Conservation (phyloP, 2,797 vertebrate species). For the Sebastolobus altivelis region DNA sequence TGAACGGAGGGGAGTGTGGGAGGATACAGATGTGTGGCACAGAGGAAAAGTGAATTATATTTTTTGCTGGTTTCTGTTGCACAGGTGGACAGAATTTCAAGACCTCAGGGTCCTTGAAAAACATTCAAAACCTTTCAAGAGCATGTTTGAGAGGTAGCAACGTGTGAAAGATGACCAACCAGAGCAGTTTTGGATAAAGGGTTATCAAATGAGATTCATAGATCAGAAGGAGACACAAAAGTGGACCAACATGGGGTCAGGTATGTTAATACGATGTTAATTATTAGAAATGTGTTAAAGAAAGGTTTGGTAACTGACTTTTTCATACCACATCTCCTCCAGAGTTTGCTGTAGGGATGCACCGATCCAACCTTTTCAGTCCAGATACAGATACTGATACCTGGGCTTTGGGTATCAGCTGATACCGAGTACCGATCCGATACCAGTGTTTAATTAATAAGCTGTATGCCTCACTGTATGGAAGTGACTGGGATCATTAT, state of each 20-base stretch:
- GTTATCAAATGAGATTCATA: background rate
- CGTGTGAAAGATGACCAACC: background rate
- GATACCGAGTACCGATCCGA: rapidly evolving
- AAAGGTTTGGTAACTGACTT: background rate
- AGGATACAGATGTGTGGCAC: constrained; percentile 46
- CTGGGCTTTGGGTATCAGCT: rapidly evolving
- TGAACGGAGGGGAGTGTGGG: constrained; percentile 37
- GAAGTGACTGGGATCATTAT: no score
- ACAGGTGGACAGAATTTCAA: constrained; percentile 32
- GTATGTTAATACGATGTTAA: background rate
- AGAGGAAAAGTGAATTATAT: constrained; percentile 16
- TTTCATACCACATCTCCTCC: background rate
- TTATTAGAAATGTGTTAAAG: background rate
- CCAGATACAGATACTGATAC: no score
- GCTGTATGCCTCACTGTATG: no score
- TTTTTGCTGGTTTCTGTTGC: constrained; percentile 38
- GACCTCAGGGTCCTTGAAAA: constrained; percentile 6
- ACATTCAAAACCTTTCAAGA: background rate
- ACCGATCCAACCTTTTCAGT: rapidly evolving
- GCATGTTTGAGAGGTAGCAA: background rate
- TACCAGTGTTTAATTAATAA: no score
- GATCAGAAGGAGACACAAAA: background rate
- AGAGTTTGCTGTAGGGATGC: background rate
- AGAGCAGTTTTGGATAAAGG: background rate
- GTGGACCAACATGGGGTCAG: background rate